Evolutionary conservation across 2,888 invertebrate species (phyloP).

Genomic region (Drosophila ustulata): DNA sequence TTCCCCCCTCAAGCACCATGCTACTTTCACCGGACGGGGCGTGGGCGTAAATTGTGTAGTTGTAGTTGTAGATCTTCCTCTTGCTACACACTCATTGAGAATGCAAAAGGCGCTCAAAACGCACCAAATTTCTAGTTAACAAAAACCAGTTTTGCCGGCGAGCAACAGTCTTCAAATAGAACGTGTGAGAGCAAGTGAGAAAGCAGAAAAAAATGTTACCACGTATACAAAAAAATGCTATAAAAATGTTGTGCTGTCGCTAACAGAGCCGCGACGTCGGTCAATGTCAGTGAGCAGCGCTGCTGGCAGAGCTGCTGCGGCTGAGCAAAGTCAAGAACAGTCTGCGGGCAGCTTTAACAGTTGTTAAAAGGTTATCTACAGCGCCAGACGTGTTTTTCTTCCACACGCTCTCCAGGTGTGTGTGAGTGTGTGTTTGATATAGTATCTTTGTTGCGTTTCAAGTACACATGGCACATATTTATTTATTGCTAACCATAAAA

Average conservation of each 20-base stretch:
- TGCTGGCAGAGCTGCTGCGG: background rate
- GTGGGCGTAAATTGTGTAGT: conserved; percentile 26
- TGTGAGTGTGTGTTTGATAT: background rate
- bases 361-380: conserved; percentile 56
- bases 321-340: conserved; percentile 9
- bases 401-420: conserved; percentile 36
- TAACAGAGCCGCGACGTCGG: conserved; percentile 51
- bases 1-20: background rate
- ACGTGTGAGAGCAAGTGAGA: conserved; percentile 19
- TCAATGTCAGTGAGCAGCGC: conserved; percentile 62
- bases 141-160: conserved; percentile 66
- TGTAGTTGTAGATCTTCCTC: background rate
- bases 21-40: conserved; percentile 64
- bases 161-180: background rate
- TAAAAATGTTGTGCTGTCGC: conserved; percentile 21
- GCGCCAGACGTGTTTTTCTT: conserved; percentile 56
- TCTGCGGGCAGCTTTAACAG: conserved; percentile 53
- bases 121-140: conserved; percentile 14
- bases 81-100: conserved; percentile 20
- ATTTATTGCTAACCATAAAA: conserved; percentile 27
- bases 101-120: conserved; percentile 25
- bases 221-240: conserved; percentile 73
- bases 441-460: conserved; percentile 5
- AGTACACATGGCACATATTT: conserved; percentile 39
- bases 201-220: conserved; percentile 74